Conservation (phyloP, 2,113 vertebrate species). For the Acanthisitta chloris region DNA sequence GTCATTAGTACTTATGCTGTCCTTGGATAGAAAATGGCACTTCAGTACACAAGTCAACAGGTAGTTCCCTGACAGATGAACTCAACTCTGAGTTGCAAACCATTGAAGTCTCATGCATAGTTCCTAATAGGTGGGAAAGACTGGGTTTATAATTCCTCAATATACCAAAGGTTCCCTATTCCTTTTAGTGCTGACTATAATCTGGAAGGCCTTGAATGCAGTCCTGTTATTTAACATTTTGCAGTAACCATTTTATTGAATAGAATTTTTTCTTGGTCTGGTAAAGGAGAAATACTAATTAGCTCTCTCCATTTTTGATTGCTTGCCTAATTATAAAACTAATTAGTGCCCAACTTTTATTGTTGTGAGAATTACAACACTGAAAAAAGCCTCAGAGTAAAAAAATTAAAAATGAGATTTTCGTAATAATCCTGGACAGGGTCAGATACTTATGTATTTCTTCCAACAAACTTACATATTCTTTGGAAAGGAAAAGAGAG, state of each 20-base stretch:
- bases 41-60: not conserved
- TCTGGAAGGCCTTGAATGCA: not conserved
- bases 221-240: not conserved
- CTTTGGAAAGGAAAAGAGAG: not conserved
- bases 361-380: constrained; percentile 22
- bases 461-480: not conserved
- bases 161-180: not conserved
- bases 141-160: not conserved
- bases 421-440: not conserved
- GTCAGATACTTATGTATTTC: not conserved
- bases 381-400: not conserved
- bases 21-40: not conserved
- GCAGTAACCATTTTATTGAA: not conserved
- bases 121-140: not conserved
- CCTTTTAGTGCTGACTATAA: not conserved
- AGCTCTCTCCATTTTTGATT: not conserved
- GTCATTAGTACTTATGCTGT: not conserved
- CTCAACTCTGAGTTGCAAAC: not conserved
- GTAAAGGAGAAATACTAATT: constrained; percentile 27
- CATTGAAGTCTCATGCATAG: not conserved
- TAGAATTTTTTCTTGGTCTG: not conserved
- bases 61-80: not conserved
- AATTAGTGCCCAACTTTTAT: constrained; percentile 46
- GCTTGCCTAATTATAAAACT: constrained; percentile 40
- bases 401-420: constrained; percentile 7